These are phyloP conservation scores for Heliconius cydno DNA, from an alignment of 2,888 invertebrate genomes.

Conservation along the genomic window DNA sequence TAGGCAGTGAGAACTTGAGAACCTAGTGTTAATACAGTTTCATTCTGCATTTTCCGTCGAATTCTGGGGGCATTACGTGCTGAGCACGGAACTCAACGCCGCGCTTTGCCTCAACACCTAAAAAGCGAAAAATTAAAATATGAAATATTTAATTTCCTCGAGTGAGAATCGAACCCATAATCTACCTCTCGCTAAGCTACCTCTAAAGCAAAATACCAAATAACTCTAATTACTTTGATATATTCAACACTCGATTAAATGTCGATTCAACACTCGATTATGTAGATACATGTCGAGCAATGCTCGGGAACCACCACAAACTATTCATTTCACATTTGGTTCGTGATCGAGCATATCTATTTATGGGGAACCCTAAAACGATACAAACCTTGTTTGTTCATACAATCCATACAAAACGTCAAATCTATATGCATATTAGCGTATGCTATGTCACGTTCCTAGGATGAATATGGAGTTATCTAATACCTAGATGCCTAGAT, in stretches of 20 bases:
- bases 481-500: neutral
- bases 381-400: slow-evolving; percentile 1
- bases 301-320: neutral
- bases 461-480: slow-evolving; percentile 6
- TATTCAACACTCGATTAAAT: neutral
- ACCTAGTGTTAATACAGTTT: too few relatives aligned
- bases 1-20: too few relatives aligned
- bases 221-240: neutral
- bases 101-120: too few relatives aligned
- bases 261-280: too few relatives aligned
- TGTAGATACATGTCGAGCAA: slow-evolving; percentile 2
- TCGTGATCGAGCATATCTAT: slow-evolving; percentile 10
- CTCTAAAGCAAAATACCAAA: neutral
- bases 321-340: slow-evolving; percentile 1
- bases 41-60: too few relatives aligned
- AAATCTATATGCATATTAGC: neutral
- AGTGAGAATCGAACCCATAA: too few relatives aligned
- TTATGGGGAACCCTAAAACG: slow-evolving; percentile 2
- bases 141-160: too few relatives aligned
- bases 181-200: too few relatives aligned
- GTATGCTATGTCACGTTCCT: slow-evolving; percentile 1
- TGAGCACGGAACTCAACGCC: too few relatives aligned
- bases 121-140: too few relatives aligned
- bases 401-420: neutral
- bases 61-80: too few relatives aligned